Base-by-base conservation (phyloP, 2,113 vertebrate genomes). In the Eleginops maclovinus region DNA sequence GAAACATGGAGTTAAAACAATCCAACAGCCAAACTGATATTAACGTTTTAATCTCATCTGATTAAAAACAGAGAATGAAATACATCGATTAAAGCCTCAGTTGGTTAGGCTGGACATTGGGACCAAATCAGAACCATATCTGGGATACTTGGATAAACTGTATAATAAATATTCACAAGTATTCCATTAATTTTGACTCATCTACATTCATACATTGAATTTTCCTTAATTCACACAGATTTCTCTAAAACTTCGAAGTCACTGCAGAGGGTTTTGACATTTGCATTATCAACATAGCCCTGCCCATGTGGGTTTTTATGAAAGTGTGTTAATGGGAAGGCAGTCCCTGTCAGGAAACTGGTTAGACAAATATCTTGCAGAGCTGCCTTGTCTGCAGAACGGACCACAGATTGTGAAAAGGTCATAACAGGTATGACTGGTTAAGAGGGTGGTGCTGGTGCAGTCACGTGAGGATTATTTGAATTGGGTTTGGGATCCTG, bases 321-420 rank as follows among this genome's bases (percentile, higher is more conserved):
- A 36, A 15, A 1, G 26, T 50, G 26, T 40, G 31, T 72, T 16
- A 9, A 7, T 75, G 7, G n/a, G 49, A 49, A 54, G 22, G 13
- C 53, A 22, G 14, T 53, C 36, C 4, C 17, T 0, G 12, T 22
- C 13, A 72, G 17, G 62, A 80, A 87, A 81, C 66, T 62, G 61
- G 79, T 86, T 79, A 3, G 8, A 36, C 69, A 72, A 53, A 78
- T 24, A 47, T 28, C 14, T 69, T 24, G 14, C 58, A 19, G 51
- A 64, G 56, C 55, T 56, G 64, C 17, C 19, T 1, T 24, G 44
- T 56, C 56, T 51, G 22, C 6, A 60, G 55, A 63, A 31, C 73
- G 24, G 16, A 24, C 43, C 14, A 49, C 43, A 10, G 5, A 13
- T 21, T 65, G 4, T 58, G 31, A 21, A 44, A 66, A 72, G 49